Evolutionary conservation across 2,113 vertebrate species (phyloP), one percentile per base, ranked within the genome.

Genomic region (Phalacrocorax pelagicus): DNA sequence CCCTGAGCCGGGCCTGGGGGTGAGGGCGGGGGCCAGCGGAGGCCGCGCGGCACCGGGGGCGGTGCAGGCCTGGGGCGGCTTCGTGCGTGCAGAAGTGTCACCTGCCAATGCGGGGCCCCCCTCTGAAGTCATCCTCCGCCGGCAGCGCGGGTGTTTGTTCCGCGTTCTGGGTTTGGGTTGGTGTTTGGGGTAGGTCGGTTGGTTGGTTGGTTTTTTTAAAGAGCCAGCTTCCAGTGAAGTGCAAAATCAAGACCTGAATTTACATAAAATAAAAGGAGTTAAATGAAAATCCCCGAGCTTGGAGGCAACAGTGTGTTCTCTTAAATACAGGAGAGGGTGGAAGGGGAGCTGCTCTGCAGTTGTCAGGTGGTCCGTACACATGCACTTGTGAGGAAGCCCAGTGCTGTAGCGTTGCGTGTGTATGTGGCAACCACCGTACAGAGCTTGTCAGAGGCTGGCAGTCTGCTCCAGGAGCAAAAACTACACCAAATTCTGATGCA

Each of bases 401-500:
- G n/a, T 4, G 24, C 30, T 19, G 8, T 16, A 3, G 8, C 18
- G 29, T 3, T 15, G 44, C 1, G 0, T 2, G 14, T 22, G 0
- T 12, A 2, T 3, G 3, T 26, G 22, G 4, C 38, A 38, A 2
- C 12, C 11, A 1, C 9, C 1, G 0, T 2, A 0, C 2, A n/a
- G 32, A 23, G 42, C 34, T 11, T 15, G 29, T 11, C 19, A 6
- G 34, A 27, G 23, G 10, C 17, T 36, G 73, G 30, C 15, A 6
- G 34, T 66, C 22, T 46, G 12, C 27, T 12, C 13, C 34, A 18
- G 11, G 13, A 19, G 11, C 7, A 6, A 8, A 62, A 12, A 7
- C 2, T 2, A 1, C 12, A 1, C 22, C 11, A 0, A 8, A 0
- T 34, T 14, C 6, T 10, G 5, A 6, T 26, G 4, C 27, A 2